These are phyloP conservation scores for Malurus cyaneus DNA, from an alignment of 2,113 vertebrate genomes.

Conservation along the genomic window DNA sequence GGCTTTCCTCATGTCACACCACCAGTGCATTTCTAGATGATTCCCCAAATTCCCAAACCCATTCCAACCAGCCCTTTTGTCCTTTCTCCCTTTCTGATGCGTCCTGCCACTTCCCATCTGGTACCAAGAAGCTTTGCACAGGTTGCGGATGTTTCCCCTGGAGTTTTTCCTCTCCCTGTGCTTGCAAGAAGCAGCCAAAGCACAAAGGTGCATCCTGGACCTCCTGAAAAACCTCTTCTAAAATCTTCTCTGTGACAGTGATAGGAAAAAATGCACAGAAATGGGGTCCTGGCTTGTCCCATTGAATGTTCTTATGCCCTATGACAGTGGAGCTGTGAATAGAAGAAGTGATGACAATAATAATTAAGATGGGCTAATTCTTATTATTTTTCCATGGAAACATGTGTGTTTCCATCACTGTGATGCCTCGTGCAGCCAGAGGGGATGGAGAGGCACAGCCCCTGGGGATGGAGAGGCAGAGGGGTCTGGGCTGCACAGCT, in stretches of 20 bases:
- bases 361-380: slow-evolving; percentile 17
- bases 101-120: not conserved
- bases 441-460: not conserved
- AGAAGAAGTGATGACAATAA: not conserved
- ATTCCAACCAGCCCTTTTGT: not conserved
- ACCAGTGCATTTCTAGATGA: not conserved
- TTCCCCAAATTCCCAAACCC: not conserved
- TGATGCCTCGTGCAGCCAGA: not conserved
- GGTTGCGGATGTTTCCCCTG: not conserved
- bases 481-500: not conserved
- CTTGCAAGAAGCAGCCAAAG: not conserved
- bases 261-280: not conserved
- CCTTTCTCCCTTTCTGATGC: not conserved
- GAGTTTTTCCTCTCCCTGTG: not conserved
- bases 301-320: not conserved
- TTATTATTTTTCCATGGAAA: slow-evolving; percentile 35
- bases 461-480: not conserved
- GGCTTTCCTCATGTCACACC: not conserved
- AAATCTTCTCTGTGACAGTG: not conserved
- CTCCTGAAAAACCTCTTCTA: not conserved
- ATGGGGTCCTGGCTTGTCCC: not conserved
- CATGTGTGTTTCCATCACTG: not conserved
- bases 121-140: not conserved
- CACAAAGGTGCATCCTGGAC: not conserved
- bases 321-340: not conserved